A percentile compares a stretch with the other conserved stretches of the same genome.
phyloP scores from a whole-genome alignment of 1,140 invertebrate species.

The Temnothorax longispinosus region DNA sequence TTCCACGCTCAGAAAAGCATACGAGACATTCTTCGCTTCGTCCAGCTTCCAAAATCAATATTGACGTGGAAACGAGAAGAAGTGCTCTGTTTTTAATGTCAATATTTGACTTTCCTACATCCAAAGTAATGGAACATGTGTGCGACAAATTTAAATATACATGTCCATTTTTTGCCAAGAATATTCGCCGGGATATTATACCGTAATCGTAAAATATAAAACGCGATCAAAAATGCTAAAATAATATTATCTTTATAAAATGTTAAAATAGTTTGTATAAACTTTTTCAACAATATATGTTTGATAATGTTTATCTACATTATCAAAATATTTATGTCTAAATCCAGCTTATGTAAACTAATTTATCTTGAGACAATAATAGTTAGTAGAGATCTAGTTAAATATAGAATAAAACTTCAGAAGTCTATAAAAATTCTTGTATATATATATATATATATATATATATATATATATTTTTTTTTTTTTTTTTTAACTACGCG shows the following conservation, averaged over 20 bases:
- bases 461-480: too few species aligned
- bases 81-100: conserved; percentile 5
- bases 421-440: background rate
- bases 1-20: background rate
- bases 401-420: background rate
- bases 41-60: conserved; percentile 33
- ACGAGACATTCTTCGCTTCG: conserved; percentile 24
- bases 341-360: background rate
- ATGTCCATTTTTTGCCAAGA: background rate
- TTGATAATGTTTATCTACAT: background rate
- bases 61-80: conserved; percentile 17
- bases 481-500: background rate
- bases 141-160: conserved; percentile 13
- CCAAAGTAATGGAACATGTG: background rate
- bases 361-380: background rate
- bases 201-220: background rate
- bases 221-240: background rate
- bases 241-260: background rate
- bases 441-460: too few species aligned
- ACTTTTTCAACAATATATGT: background rate
- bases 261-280: background rate
- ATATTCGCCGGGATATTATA: background rate
- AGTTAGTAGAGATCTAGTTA: background rate
- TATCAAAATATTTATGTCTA: background rate
- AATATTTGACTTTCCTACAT: conserved; percentile 37